Evolutionary conservation across 2,113 vertebrate species (phyloP).

Genomic region (Solea senegalensis): DNA sequence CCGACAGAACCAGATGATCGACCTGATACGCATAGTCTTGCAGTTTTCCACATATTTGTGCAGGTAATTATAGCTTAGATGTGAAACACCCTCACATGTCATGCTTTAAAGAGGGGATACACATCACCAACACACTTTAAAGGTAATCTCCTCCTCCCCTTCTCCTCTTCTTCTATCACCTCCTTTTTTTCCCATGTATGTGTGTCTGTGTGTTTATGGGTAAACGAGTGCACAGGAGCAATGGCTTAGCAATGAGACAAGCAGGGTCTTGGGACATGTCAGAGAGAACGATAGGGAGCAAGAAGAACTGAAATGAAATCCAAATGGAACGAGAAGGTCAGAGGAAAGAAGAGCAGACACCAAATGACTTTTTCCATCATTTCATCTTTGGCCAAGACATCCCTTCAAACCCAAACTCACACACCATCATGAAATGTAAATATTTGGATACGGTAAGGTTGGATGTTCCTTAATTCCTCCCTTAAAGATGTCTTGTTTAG

Average conservation of each 20-base stretch:
- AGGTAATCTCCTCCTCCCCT: slow-evolving; percentile 56
- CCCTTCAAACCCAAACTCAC: slow-evolving; percentile 56
- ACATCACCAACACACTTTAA: slow-evolving; percentile 57
- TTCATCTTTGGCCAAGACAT: slow-evolving; percentile 37
- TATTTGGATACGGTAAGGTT: slow-evolving; percentile 71
- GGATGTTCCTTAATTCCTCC: slow-evolving; percentile 65
- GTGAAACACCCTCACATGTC: slow-evolving; percentile 71
- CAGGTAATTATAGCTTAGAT: slow-evolving; percentile 73
- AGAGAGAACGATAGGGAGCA: slow-evolving; percentile 37
- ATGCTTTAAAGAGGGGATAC: slow-evolving; percentile 54
- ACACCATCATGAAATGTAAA: slow-evolving; percentile 77
- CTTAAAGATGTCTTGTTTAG: slow-evolving; percentile 72
- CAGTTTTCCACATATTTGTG: slow-evolving; percentile 71
- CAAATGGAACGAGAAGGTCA: slow-evolving; percentile 30
- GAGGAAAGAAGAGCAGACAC: slow-evolving; percentile 45
- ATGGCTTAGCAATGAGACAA: slow-evolving; percentile 49
- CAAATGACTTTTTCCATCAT: slow-evolving; percentile 51
- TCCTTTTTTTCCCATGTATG: slow-evolving; percentile 53
- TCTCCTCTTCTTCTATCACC: slow-evolving; percentile 19
- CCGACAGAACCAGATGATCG: slow-evolving; percentile 69
- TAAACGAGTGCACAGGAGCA: slow-evolving; percentile 45
- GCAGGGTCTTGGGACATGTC: slow-evolving; percentile 48
- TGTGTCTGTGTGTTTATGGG: slow-evolving; percentile 19
- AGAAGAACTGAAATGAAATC: slow-evolving; percentile 23
- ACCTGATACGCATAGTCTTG: slow-evolving; percentile 65